phyloP scores from a whole-genome alignment of 2,888 invertebrate genomes.

The Drosophila paranaensis region DNA sequence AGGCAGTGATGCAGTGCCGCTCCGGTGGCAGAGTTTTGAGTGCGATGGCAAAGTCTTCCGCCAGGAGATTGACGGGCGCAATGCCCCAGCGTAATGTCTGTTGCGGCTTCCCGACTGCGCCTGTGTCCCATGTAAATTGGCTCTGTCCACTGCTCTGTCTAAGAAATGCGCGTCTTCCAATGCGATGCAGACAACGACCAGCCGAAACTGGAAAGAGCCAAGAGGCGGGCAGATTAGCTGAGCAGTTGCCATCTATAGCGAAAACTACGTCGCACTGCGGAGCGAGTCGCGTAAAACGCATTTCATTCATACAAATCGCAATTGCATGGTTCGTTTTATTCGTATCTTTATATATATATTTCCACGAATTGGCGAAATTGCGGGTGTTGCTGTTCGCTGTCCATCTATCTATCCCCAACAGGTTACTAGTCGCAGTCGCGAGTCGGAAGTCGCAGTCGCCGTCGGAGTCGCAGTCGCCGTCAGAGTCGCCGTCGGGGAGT shows the following conservation, averaged over 20 bases:
- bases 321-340: conserved; percentile 33
- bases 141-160: conserved; percentile 14
- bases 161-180: conserved; percentile 15
- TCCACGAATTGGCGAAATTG: conserved; percentile 84
- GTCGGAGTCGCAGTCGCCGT: conserved; percentile 1
- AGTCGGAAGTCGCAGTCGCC: conserved; percentile 8
- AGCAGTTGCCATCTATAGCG: conserved; percentile 38
- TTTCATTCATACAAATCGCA: conserved; percentile 72
- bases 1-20: conserved; percentile 89
- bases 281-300: conserved; percentile 68
- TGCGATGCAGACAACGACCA: conserved; percentile 3
- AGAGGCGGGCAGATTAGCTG: conserved; percentile 28
- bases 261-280: conserved; percentile 43
- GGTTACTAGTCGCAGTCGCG: conserved; percentile 37
- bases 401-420: conserved; percentile 41
- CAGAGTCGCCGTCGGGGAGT: conserved; percentile 10
- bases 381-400: conserved; percentile 77
- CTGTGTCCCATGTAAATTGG: background rate
- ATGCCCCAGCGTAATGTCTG: conserved; percentile 89
- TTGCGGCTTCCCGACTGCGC: background rate
- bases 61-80: conserved; percentile 92
- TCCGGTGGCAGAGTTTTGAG: conserved; percentile 87
- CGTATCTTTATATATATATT: conserved; percentile 43
- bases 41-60: conserved; percentile 92
- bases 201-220: conserved; percentile 15